Evolutionary conservation across 1,140 invertebrate species (phyloP).

Genomic region (Cyrtorhinus lividipennis): DNA sequence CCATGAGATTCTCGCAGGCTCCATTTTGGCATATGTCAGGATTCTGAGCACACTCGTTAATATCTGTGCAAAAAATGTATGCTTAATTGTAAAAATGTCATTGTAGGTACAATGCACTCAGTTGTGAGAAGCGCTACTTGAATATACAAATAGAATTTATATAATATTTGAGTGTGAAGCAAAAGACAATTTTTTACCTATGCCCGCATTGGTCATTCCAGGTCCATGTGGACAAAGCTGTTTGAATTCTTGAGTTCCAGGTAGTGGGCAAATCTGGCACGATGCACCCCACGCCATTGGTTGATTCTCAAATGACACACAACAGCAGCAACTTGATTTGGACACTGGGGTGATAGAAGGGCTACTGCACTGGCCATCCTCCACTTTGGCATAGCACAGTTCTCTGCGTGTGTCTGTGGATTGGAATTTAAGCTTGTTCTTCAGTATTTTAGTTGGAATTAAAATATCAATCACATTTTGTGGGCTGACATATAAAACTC

Average conservation of each 20-base stretch:
- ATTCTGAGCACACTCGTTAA: conserved; percentile 70
- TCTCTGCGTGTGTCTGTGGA: conserved; percentile 59
- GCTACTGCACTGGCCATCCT: conserved; percentile 61
- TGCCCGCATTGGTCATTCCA: conserved; percentile 66
- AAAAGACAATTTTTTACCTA: conserved; percentile 36
- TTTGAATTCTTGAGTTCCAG: conserved; percentile 53
- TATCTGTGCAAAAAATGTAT: conserved; percentile 47
- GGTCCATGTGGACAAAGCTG: conserved; percentile 61
- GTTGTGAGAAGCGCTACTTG: too few species aligned
- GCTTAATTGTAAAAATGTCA: too few species aligned
- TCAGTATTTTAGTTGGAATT: too few species aligned
- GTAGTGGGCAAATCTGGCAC: conserved; percentile 61
- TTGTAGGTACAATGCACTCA: background rate
- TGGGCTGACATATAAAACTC: too few species aligned
- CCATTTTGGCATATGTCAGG: conserved; percentile 68
- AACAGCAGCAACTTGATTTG: conserved; percentile 75
- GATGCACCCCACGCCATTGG: conserved; percentile 68
- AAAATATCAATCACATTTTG: too few species aligned
- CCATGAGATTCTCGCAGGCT: conserved; percentile 46
- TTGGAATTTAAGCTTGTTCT: too few species aligned
- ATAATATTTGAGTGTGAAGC: background rate
- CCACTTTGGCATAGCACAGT: conserved; percentile 65
- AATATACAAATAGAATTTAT: background rate
- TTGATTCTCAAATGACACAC: conserved; percentile 50
- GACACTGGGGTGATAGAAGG: conserved; percentile 61